Evolutionary conservation across 2,113 vertebrate genomes (phyloP), one percentile per base, ranked within the genome.

Genomic region (Cygnus buccinator): DNA sequence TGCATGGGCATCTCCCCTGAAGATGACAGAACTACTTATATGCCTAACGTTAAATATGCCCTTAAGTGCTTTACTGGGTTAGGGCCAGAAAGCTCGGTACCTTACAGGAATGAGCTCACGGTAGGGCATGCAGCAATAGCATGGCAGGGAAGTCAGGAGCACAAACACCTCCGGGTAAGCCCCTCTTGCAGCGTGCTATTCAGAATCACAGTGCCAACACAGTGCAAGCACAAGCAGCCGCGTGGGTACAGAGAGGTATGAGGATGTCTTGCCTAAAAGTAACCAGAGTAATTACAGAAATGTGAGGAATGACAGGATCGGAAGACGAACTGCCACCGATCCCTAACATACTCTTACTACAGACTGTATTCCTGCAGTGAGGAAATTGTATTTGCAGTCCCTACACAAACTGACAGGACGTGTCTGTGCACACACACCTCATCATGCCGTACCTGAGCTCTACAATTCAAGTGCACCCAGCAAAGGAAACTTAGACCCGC

Each of bases 61-160:
- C 89, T 39, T 93, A 96, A 96, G 93, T 93, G 91, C 84, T 94
- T 94, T 83, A 66, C 43, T 96, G 94, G 59, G 63, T 57, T 55
- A 57, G 54, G n/a, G 86, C 91, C 96, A 96, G 74, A 89, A 70
- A 91, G 59, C 81, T 91, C 25, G 25, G 37, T 10, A 87, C 50
- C 59, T 95, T 71, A 73, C 72, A 91, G 77, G 31, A 92, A 79
- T 12, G 50, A 89, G 16, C 39, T 92, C 4, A 7, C 48, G 54
- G 58, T 3, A 78, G 44, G 73, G 70, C 10, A 67, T 2, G 4
- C 20, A 87, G 39, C 35, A 81, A 35, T 3, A 29, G 12, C 14
- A 17, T 3, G 61, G 65, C 23, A 79, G 26, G 46, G 68, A 93
- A 75, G 57, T 77, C 48, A 89, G 73, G 46, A 75, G 29, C 83